Evolutionary conservation across 2,888 invertebrate species (phyloP).

Genomic region (Pediacus dermestoides): DNA sequence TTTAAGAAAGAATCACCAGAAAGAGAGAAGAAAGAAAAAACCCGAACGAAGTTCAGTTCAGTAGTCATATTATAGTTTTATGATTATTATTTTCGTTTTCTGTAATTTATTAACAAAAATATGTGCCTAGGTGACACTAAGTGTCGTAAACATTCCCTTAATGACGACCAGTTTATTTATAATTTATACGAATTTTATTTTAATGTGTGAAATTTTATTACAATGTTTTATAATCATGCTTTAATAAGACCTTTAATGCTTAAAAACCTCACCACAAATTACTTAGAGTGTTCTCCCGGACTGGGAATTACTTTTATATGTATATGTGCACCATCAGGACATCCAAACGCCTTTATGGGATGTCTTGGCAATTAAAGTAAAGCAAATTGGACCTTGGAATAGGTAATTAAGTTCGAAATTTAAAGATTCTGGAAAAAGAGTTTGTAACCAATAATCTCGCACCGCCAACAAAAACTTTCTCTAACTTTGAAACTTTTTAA

Average conservation of each 20-base stretch:
- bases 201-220: conserved; percentile 53
- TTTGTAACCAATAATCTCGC: too few relatives aligned
- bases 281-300: conserved; percentile 21
- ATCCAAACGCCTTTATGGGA: too few relatives aligned
- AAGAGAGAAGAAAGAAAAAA: conserved; percentile 2
- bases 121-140: conserved; percentile 49
- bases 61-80: conserved; percentile 52
- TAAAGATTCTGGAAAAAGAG: too few relatives aligned
- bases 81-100: conserved; percentile 50
- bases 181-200: conserved; percentile 54
- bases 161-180: conserved; percentile 51
- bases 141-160: conserved; percentile 50
- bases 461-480: too few relatives aligned
- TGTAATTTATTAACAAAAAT: conserved; percentile 53
- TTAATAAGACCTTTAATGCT: conserved; percentile 51
- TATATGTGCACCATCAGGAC: too few relatives aligned
- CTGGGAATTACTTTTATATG: conserved; percentile 8
- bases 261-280: conserved; percentile 46
- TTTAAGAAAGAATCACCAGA: background rate
- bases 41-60: conserved; percentile 42
- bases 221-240: conserved; percentile 53
- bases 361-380: too few relatives aligned
- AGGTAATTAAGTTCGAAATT: too few relatives aligned
- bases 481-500: too few relatives aligned
- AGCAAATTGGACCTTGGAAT: too few relatives aligned